A percentile compares a stretch with the other conserved stretches of the same genome.
phyloP scores from a whole-genome alignment of 1,140 invertebrate species.

The Camponotus floridanus region DNA sequence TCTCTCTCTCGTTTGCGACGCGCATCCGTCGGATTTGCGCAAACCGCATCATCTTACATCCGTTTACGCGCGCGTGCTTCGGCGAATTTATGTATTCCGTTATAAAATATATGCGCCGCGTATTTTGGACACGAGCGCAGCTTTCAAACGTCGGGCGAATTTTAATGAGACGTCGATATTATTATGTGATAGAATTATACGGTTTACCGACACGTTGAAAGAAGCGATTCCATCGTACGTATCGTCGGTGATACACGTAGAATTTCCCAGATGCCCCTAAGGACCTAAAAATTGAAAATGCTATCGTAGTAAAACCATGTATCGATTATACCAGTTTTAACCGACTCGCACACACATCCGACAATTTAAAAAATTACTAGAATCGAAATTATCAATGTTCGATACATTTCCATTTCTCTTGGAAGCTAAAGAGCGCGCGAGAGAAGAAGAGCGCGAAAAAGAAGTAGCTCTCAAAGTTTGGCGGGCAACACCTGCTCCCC shows the following conservation, averaged over 20 bases:
- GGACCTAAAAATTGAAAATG: not conserved
- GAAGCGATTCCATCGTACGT: not conserved
- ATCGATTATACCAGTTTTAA: not conserved
- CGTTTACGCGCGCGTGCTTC: not conserved
- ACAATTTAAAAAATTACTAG: not conserved
- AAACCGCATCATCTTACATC: not conserved
- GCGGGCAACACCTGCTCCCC: slow-evolving; percentile 25
- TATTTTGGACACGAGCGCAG: not conserved
- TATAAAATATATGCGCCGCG: not conserved
- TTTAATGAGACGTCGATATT: slow-evolving; percentile 26
- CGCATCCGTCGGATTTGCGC: slow-evolving; percentile 1
- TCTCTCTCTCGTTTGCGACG: not conserved
- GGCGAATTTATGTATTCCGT: not conserved
- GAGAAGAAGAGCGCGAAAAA: too few relatives aligned
- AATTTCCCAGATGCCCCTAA: not conserved
- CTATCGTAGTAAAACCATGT: not conserved
- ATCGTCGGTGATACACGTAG: not conserved
- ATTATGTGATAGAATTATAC: slow-evolving; percentile 10
- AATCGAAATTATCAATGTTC: not conserved
- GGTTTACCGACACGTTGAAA: too few relatives aligned
- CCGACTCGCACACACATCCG: not conserved
- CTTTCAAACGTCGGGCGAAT: slow-evolving; percentile 37
- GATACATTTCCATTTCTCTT: not conserved
- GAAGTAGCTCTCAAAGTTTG: not conserved
- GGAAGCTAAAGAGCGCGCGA: not conserved